phyloP scores from a whole-genome alignment of 2,888 invertebrate genomes.

The Diarsia rubi region DNA sequence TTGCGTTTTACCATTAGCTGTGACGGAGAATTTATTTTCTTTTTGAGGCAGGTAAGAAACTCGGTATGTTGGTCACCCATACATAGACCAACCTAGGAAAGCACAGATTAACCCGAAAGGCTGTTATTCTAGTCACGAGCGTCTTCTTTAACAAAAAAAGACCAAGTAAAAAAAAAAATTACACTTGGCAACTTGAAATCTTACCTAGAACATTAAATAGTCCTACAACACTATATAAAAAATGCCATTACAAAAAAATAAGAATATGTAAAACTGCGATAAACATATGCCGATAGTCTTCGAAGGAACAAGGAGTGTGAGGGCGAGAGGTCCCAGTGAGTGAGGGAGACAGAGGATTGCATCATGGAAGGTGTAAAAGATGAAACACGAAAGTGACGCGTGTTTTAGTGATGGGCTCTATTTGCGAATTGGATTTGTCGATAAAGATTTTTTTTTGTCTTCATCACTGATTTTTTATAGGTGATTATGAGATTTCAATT shows the following conservation, averaged over 20 bases:
- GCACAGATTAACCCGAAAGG: too few relatives aligned
- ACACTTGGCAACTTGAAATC: neutral
- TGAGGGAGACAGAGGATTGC: constrained; percentile 78
- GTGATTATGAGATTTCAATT: neutral
- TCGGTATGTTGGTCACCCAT: too few relatives aligned
- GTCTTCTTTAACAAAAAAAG: too few relatives aligned
- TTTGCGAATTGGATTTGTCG: constrained; percentile 61
- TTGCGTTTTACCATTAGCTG: too few relatives aligned
- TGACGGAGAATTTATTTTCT: too few relatives aligned
- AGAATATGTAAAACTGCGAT: constrained; percentile 49
- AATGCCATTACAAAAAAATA: constrained; percentile 46
- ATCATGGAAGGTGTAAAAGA: constrained; percentile 89
- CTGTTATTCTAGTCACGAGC: too few relatives aligned
- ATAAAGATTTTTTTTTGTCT: neutral
- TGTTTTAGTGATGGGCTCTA: constrained; percentile 78
- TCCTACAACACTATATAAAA: constrained; percentile 39
- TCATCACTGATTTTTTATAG: neutral
- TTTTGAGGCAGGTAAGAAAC: too few relatives aligned
- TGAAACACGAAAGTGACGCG: constrained; percentile 89
- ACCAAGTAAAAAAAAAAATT: neutral
- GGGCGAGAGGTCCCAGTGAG: constrained; percentile 67
- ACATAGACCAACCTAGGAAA: too few relatives aligned
- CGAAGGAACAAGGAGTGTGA: constrained; percentile 61
- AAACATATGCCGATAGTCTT: constrained; percentile 60
- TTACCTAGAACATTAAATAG: constrained; percentile 1